Conservation (phyloP, 2,888 invertebrate species). For the Pelosia muscerda region DNA sequence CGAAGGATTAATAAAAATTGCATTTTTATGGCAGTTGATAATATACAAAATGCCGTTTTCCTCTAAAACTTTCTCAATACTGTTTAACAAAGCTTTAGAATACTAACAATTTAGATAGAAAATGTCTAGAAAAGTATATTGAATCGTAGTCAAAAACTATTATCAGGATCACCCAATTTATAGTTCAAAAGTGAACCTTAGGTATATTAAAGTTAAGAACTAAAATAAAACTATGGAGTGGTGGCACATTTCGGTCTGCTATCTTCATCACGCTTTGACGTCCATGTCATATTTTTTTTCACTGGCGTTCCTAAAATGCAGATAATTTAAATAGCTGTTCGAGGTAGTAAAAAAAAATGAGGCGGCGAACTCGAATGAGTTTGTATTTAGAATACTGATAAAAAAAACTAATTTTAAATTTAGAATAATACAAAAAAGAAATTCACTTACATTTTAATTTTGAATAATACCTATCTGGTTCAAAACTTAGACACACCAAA, state of each 20-base stretch:
- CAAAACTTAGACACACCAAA: constrained; percentile 5
- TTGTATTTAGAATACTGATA: neutral
- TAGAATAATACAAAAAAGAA: constrained; percentile 3
- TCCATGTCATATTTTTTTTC: constrained; percentile 82
- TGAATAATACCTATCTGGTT: neutral
- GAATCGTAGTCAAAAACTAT: constrained; percentile 7
- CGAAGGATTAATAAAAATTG: neutral
- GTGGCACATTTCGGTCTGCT: constrained; percentile 39
- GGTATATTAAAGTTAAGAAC: constrained; percentile 44
- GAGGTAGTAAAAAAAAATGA: constrained; percentile 21
- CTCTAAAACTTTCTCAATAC: constrained; percentile 14
- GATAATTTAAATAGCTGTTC: constrained; percentile 44
- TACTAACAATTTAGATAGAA: neutral
- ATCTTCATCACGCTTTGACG: constrained; percentile 72
- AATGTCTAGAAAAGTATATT: constrained; percentile 8
- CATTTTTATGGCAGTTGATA: constrained; percentile 25
- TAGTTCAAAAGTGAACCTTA: constrained; percentile 44
- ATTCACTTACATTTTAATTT: constrained; percentile 12
- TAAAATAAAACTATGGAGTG: constrained; percentile 41
- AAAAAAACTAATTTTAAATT: constrained; percentile 1
- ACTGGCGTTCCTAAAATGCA: constrained; percentile 76
- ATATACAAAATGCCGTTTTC: constrained; percentile 11
- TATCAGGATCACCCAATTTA: constrained; percentile 28
- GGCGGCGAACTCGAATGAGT: constrained; percentile 46
- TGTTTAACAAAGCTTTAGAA: constrained; percentile 15